Conservation (phyloP, 2,888 invertebrate species). For the Drosophila setosimentum region DNA sequence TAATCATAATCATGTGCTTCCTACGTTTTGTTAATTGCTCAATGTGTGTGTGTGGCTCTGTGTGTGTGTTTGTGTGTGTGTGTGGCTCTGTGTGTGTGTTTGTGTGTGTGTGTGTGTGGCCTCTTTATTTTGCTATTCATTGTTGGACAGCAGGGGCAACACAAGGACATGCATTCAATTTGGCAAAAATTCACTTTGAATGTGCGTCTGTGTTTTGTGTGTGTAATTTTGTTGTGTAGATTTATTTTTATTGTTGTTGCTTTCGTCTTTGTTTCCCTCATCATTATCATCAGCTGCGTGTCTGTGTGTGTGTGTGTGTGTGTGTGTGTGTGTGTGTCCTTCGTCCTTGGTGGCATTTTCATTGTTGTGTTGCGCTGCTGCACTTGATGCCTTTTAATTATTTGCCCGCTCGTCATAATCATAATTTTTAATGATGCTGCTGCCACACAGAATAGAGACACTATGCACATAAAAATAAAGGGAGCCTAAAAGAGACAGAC, state of each 20-base stretch:
- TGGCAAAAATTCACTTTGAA: conserved; percentile 58
- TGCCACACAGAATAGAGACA: conserved; percentile 22
- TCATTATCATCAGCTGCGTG: conserved; percentile 26
- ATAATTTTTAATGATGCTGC: conserved; percentile 73
- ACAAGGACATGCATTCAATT: conserved; percentile 77
- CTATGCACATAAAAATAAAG: neutral
- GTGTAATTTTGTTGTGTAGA: conserved; percentile 19
- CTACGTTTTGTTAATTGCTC: conserved; percentile 67
- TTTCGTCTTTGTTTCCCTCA: conserved; percentile 27
- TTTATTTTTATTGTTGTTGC: conserved; percentile 31
- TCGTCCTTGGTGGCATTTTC: conserved; percentile 33
- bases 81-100: conserved; percentile 23
- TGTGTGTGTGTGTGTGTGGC: conserved; percentile 35
- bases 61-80: conserved; percentile 26
- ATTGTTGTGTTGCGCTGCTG: conserved; percentile 47
- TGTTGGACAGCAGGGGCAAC: conserved; percentile 53
- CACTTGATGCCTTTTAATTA: conserved; percentile 70
- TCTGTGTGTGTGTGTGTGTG: conserved; percentile 1
- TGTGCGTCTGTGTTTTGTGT: conserved; percentile 2
- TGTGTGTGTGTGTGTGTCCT: conserved; percentile 18
- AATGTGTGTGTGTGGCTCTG: conserved; percentile 29
- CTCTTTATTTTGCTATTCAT: conserved; percentile 76
- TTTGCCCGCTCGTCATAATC: conserved; percentile 65
- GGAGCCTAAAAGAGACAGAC: neutral
- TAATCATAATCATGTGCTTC: conserved; percentile 79